A percentile compares a stretch with the other conserved stretches of the same genome.
Conservation (phyloP, 2,797 vertebrate genomes). For the Ficedula albicollis region DNA sequence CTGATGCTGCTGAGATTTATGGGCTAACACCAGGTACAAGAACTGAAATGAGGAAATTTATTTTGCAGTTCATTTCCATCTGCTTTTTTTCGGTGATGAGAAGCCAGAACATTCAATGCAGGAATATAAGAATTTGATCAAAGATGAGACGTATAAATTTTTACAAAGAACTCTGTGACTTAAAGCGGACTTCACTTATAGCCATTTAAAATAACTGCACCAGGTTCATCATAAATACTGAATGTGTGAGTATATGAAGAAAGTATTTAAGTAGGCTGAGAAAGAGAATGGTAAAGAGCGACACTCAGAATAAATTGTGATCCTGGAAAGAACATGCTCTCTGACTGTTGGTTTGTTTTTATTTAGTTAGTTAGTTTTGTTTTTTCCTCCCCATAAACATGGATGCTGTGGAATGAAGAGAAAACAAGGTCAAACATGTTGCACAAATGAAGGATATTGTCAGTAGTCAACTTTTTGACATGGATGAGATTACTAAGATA, state of each 20-base stretch:
- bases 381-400: neutral
- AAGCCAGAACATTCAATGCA: neutral
- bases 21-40: neutral
- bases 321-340: neutral
- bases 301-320: neutral
- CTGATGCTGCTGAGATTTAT: neutral
- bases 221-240: neutral
- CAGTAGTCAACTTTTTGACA: neutral
- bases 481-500: neutral
- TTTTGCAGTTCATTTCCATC: neutral
- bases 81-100: neutral
- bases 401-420: neutral
- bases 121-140: neutral
- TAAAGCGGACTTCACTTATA: neutral
- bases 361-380: neutral
- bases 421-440: neutral
- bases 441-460: neutral
- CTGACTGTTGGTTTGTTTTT: neutral
- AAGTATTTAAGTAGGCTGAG: neutral
- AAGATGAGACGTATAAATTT: neutral
- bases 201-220: neutral
- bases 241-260: neutral
- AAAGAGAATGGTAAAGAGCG: neutral
- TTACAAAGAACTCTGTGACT: neutral
- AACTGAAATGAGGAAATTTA: neutral